phyloP scores from a whole-genome alignment of 2,888 invertebrate species.

The Opisthograptis luteolata region DNA sequence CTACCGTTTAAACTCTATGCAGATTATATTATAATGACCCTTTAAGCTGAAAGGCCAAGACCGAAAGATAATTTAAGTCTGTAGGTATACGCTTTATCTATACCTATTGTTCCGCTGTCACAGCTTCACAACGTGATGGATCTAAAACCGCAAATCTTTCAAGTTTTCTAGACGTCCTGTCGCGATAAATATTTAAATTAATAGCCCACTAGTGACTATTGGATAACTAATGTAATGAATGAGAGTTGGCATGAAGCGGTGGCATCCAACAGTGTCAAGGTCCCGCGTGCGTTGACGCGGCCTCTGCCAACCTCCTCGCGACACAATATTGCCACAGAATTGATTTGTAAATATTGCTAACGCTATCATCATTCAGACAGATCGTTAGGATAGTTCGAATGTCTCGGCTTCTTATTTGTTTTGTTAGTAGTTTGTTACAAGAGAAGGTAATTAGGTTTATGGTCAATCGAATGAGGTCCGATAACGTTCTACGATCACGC shows the following conservation, averaged over 20 bases:
- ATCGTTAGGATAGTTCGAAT: conserved; percentile 6
- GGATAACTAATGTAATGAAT: conserved; percentile 60
- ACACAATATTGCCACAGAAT: conserved; percentile 3
- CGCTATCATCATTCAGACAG: conserved; percentile 16
- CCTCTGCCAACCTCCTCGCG: conserved; percentile 50
- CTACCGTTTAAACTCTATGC: no score
- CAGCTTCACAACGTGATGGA: no score
- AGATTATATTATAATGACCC: no score
- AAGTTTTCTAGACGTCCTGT: background rate
- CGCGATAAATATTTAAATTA: conserved; percentile 23
- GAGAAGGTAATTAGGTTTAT: conserved; percentile 16
- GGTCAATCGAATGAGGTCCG: conserved; percentile 1
- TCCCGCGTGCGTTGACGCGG: conserved; percentile 44
- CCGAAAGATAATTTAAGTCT: no score
- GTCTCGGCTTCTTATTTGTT: background rate
- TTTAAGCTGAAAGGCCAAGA: no score
- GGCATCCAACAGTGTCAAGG: conserved; percentile 69
- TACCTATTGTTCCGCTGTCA: no score
- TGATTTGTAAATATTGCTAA: conserved; percentile 43
- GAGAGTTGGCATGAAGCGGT: conserved; percentile 66
- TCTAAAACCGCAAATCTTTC: no score
- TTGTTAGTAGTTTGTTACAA: background rate
- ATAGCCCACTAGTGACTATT: conserved; percentile 11
- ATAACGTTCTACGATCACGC: background rate
- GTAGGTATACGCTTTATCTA: no score